Conservation (phyloP, 2,888 invertebrate genomes). For the Aplocera efformata region DNA sequence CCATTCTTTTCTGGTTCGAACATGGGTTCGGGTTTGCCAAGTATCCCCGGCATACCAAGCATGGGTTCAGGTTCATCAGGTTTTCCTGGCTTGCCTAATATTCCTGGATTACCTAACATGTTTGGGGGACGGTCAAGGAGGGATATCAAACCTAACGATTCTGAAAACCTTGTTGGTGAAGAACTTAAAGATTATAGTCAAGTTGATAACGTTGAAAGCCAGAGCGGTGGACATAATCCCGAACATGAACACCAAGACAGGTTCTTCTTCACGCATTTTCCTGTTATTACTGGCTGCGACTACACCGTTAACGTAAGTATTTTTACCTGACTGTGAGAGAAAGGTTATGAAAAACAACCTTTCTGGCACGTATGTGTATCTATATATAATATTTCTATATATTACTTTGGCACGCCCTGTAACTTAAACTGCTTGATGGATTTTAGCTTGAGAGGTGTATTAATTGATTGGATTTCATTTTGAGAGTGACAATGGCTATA, state of each 20-base stretch:
- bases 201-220: background rate
- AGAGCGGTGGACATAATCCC: constrained; percentile 1
- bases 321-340: no score
- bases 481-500: no score
- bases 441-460: no score
- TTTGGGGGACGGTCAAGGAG: background rate
- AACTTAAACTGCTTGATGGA: no score
- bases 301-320: constrained; percentile 26
- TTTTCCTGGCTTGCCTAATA: constrained; percentile 5
- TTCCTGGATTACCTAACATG: background rate
- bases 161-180: background rate
- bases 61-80: background rate
- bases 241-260: constrained; percentile 18
- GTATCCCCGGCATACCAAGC: constrained; percentile 2
- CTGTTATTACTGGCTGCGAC: constrained; percentile 28
- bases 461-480: no score
- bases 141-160: background rate
- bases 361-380: no score
- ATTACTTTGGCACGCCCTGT: no score
- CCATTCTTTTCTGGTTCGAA: constrained; percentile 4
- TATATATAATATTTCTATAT: no score
- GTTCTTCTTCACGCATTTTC: constrained; percentile 18
- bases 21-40: background rate
- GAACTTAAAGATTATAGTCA: constrained; percentile 2
- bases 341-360: no score